Evolutionary conservation across 2,113 vertebrate species (phyloP).

Genomic region (Larimichthys crocea): DNA sequence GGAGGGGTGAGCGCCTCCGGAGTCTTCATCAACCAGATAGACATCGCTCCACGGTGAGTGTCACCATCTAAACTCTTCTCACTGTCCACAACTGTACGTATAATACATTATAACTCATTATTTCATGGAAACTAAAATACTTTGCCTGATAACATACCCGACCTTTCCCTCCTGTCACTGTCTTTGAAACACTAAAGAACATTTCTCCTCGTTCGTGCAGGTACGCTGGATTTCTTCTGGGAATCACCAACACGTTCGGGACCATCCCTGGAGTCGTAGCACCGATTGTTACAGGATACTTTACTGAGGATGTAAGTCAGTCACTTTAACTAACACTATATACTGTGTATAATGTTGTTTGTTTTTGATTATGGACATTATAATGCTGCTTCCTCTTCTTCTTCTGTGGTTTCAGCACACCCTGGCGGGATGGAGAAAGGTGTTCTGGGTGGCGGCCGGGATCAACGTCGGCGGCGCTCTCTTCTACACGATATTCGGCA

Average conservation of each 20-base stretch:
- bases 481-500: conserved; percentile 78
- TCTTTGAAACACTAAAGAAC: not conserved
- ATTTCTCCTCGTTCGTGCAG: conserved; percentile 35
- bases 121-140: too few species aligned
- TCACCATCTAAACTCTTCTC: not conserved
- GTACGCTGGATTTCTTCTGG: conserved; percentile 83
- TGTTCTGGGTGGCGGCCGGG: conserved; percentile 80
- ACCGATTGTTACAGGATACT: conserved; percentile 78
- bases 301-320: conserved; percentile 81
- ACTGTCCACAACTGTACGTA: not conserved
- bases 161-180: too few species aligned
- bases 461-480: conserved; percentile 76
- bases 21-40: conserved; percentile 87
- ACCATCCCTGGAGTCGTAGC: conserved; percentile 81
- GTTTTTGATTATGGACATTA: too few species aligned
- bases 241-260: conserved; percentile 86
- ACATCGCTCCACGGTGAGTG: conserved; percentile 86
- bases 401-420: conserved; percentile 72
- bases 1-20: conserved; percentile 78
- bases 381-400: not conserved
- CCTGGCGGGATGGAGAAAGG: conserved; percentile 81
- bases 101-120: not conserved
- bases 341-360: too few species aligned
- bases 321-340: not conserved
- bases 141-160: not conserved